Evolutionary conservation across 2,113 vertebrate genomes (phyloP), one percentile per base, ranked within the genome.

Genomic region (Polyodon spathula): DNA sequence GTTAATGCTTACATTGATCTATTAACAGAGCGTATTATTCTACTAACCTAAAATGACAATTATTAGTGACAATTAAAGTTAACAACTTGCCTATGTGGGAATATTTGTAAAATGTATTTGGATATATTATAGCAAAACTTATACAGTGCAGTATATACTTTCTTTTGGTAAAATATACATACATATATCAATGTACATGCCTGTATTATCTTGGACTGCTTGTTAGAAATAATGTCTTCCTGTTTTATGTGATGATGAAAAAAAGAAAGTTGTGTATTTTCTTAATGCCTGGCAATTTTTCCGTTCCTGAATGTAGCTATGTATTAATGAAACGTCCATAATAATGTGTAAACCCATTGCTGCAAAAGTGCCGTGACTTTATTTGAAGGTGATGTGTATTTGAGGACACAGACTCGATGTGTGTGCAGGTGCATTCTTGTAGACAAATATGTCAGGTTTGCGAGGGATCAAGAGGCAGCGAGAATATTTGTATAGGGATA

Each of bases 311-410:
- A 38, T 59, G 54, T 2, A 52, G 40, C 58, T 58, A 48, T 38
- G 40, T 10, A 27, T 37, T 43, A 40, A 38, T 48, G 12, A 8
- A 51, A 51, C 68, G 65, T 27, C 27, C 27, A 6, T 38, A 48
- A 51, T 56, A 37, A 54, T 56, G 74, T 57, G 9, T 39, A 38
- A 42, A 55, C 9, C 46, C 54, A 27, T 8, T 7, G 39, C 15
- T 17, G 40, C 15, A 50, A 27, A 27, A 8, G 11, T 64, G 40
- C 62, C 60, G 63, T 70, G 73, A 67, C 73, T 66, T 53, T 60
- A 60, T 63, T 44, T 38, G 37, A 16, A 16, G 27, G 46, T 37
- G 44, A 46, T 27, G 1, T 27, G 27, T 27, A 14, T 38, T 59
- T 12, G 43, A 42, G 12, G 37, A 48, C 41, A 6, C 27, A 4